phyloP scores from a whole-genome alignment of 2,888 invertebrate species.

The Melinaea marsaeus region DNA sequence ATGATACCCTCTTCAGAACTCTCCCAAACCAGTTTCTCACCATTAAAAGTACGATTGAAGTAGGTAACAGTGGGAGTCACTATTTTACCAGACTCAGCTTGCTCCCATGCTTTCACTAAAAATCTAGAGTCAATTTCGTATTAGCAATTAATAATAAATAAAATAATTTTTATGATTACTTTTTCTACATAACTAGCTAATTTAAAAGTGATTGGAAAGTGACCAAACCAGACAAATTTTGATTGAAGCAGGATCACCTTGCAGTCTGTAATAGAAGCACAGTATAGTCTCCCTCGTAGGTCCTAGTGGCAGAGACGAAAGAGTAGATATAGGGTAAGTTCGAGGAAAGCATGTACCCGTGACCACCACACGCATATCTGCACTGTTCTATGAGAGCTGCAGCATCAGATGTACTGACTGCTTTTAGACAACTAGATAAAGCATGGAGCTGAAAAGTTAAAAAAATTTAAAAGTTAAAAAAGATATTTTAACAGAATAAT shows the following conservation, averaged over 20 bases:
- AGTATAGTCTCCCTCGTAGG: constrained; percentile 98
- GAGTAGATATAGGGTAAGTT: constrained; percentile 91
- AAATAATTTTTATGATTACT: no score
- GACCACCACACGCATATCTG: constrained; percentile 94
- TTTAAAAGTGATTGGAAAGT: no score
- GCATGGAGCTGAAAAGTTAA: constrained; percentile 85
- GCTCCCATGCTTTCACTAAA: constrained; percentile 87
- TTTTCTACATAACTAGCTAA: no score
- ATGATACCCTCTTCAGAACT: constrained; percentile 75
- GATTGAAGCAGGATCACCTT: constrained; percentile 54
- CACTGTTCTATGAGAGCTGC: constrained; percentile 87
- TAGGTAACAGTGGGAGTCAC: constrained; percentile 84
- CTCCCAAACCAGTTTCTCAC: constrained; percentile 44
- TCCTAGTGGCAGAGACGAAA: constrained; percentile 90
- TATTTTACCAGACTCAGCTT: constrained; percentile 75
- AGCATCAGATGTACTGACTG: constrained; percentile 86
- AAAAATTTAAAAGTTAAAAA: not conserved
- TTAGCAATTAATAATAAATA: no score
- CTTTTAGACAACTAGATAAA: constrained; percentile 92
- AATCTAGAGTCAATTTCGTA: constrained; percentile 68
- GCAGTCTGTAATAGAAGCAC: constrained; percentile 94
- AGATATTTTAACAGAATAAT: not conserved
- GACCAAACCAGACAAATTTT: no score
- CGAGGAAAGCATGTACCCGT: constrained; percentile 93
- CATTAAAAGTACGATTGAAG: constrained; percentile 35